Base-by-base conservation (phyloP, 2,888 invertebrate genomes). In the Eilema depressum region DNA sequence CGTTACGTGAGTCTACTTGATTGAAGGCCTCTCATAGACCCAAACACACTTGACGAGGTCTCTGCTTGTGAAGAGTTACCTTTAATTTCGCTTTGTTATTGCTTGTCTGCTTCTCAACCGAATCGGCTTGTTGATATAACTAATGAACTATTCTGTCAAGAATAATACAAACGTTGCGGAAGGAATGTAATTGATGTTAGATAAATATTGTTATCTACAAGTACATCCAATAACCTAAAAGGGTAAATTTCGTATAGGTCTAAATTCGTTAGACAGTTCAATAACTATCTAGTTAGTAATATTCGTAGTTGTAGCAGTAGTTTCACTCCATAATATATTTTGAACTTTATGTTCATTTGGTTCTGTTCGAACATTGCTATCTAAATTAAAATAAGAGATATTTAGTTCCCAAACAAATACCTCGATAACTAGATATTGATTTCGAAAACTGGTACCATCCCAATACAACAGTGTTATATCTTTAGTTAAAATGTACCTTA, bases 1-100 rank as follows among this genome's bases (percentile, higher is more conserved):
- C 61, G 76, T 73, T 63, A 72, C 47, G 10, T 62, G 60, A 67
- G 30, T 20, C 25, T 28, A 61, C 53, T 47, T 57, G 62, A 11
- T 62, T 20, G 30, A 28, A 66, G 2, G 37, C 23, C 62, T 66
- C 41, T 62, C 62, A 41, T 25, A 62, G 66, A 70, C n/a, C 62
- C 57, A 57, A 66, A 57, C n/a, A 62, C 37, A 28, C 70, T 69
- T 61, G 57, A 66, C 62, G 37, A 66, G 62, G 66, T 66, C 66
- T 56, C 26, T 20, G 23, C 28, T 17, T 60, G 66, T 63, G 62
- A 33, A 69, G 53, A n/a, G 61, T 17, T 30, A 28, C 59, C 68
- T 64, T 57, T 25, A 30, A 69, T 61, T 70, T 69, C 61, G 53
- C 0, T 5, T 5, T 53, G 33, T 65, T 33, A 47, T 64, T 64